Evolutionary conservation across 2,113 vertebrate species (phyloP).

Genomic region (Reinhardtius hippoglossoides): DNA sequence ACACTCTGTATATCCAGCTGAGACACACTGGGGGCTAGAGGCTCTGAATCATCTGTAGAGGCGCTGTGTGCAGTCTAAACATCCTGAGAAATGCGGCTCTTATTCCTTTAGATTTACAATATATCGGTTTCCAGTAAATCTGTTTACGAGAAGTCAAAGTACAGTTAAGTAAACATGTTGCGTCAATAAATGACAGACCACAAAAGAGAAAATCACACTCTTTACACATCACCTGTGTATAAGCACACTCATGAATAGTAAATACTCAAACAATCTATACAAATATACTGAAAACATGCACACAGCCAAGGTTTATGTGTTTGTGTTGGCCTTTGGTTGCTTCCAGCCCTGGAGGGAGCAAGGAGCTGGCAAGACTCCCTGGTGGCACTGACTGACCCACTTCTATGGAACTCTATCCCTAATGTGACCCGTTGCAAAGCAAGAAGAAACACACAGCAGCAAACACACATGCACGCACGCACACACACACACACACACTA

Average conservation of each 20-base stretch:
- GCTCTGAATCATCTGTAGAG: conserved; percentile 61
- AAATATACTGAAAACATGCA: conserved; percentile 14
- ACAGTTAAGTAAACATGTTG: conserved; percentile 29
- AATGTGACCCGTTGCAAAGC: conserved; percentile 70
- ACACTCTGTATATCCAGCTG: conserved; percentile 59
- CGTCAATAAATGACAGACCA: conserved; percentile 28
- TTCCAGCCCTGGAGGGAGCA: conserved; percentile 48
- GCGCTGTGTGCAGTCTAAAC: conserved; percentile 36
- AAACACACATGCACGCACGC: conserved; percentile 8
- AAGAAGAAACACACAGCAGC: conserved; percentile 42
- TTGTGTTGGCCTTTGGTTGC: conserved; percentile 52
- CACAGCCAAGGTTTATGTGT: conserved; percentile 15
- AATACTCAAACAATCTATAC: conserved; percentile 5
- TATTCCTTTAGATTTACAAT: conserved; percentile 22
- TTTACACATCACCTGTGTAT: not conserved
- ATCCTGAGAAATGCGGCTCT: conserved; percentile 22
- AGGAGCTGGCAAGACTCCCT: conserved; percentile 71
- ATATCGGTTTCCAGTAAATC: conserved; percentile 18
- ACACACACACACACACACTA: conserved; percentile 14
- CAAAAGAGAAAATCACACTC: conserved; percentile 6
- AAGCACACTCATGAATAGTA: not conserved
- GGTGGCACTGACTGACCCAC: conserved; percentile 77
- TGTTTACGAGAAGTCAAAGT: conserved; percentile 58
- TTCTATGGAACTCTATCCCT: conserved; percentile 74
- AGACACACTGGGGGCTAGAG: conserved; percentile 51